Evolutionary conservation across 1,140 invertebrate species (phyloP).

Genomic region (roundworm (Caenorhabditis elegans)): DNA sequence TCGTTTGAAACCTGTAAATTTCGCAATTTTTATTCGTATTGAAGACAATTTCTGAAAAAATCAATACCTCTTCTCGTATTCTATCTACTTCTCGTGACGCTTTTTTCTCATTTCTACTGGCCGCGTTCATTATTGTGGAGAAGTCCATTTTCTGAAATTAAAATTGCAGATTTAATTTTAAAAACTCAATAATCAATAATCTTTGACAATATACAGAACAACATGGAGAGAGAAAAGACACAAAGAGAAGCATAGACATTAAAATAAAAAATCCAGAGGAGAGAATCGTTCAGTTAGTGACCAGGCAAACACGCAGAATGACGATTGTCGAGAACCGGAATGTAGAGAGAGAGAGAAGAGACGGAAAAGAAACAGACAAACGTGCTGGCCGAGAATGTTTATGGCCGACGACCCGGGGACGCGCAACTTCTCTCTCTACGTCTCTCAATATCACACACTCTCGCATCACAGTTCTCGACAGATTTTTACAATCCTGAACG

Average conservation of each 20-base stretch:
- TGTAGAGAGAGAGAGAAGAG: background rate
- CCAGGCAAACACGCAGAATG: conserved; percentile 3
- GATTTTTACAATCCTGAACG: no score
- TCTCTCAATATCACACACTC: background rate
- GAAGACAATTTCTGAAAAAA: background rate
- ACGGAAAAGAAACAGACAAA: background rate
- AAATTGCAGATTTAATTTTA: no score
- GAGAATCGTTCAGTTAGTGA: background rate
- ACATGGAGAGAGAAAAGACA: background rate
- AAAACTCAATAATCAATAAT: no score
- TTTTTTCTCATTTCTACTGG: background rate
- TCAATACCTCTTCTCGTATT: conserved; percentile 6
- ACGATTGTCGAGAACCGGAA: conserved; percentile 21
- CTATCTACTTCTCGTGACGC: conserved; percentile 20
- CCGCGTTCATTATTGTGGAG: background rate
- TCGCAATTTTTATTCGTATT: background rate
- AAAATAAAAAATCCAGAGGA: background rate
- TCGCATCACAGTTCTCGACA: no score
- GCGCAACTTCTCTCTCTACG: background rate
- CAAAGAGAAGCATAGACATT: background rate
- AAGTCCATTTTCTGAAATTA: background rate
- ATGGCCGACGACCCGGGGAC: no score
- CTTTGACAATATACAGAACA: background rate
- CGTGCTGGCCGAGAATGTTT: background rate
- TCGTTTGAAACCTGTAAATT: background rate